Base-by-base conservation (phyloP, 2,113 vertebrate species). In the Hyla sarda region DNA sequence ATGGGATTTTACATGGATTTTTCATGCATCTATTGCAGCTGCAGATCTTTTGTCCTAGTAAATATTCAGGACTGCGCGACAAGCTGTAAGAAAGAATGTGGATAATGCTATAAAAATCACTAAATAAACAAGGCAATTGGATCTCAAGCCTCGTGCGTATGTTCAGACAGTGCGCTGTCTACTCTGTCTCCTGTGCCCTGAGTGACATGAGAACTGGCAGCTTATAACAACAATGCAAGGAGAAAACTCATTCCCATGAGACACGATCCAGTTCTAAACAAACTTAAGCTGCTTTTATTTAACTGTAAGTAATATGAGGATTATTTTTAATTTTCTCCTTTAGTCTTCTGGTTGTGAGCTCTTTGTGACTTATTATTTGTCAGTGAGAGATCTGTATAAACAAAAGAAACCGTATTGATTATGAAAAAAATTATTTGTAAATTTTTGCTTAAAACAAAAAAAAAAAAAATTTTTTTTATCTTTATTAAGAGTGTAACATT, bases 181-280 rank as follows among this genome's bases (percentile, higher is more conserved):
- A 23, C 76, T 58, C 52, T 79, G 75, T 79, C 56, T 80, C 56
- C 32, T 62, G 54, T 32, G 30, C 54, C 34, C 14, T 79, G 56
- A 80, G 13, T 80, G 77, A 62, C 77, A 80, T 79, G 76, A 60
- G 77, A 80, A 80, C 77, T 80, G 77, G 77, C 77, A 80, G 77
- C 77, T 62, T 80, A 54, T 41, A 80, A 54, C 54, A 80, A 80
- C 77, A 60, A 80, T 60, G 52, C 28, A 45, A 60, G 54, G 34
- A 62, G 54, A 80, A 62, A 19, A 77, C 34, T 56, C 77, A 80
- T 80, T 80, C 77, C 77, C 77, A 23, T 80, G 77, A 80, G 77
- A 80, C 77, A 62, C 32, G 32, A 80, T 80, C 77, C 77, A 60
- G 34, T 17, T 62, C 77, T 80, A 80, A 80, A 80, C 54, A 80